Evolutionary conservation across 2,888 invertebrate species (phyloP).

Genomic region (Lagria hirta): DNA sequence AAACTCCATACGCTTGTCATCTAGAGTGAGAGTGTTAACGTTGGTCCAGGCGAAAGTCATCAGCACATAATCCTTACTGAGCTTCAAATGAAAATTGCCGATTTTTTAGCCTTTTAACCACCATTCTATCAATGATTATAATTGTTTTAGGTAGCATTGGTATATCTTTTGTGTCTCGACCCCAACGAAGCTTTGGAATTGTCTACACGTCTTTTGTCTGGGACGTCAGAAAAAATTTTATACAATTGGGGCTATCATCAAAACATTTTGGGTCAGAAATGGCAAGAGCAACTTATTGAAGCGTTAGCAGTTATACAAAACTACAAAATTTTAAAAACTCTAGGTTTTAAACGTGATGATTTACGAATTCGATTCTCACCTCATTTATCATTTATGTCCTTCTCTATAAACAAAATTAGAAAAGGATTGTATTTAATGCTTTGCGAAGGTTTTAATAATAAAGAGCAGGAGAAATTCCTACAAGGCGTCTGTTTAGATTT

Average conservation of each 20-base stretch:
- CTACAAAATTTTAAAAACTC: slow-evolving; percentile 36
- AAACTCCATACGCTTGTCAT: too few species aligned
- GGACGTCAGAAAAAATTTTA: slow-evolving; percentile 35
- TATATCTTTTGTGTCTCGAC: slow-evolving; percentile 46
- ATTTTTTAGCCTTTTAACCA: too few species aligned
- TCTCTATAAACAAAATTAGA: slow-evolving; percentile 52
- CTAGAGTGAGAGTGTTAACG: too few species aligned
- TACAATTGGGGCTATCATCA: slow-evolving; percentile 39
- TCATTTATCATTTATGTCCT: slow-evolving; percentile 45
- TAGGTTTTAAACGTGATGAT: slow-evolving; percentile 36
- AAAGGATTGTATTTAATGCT: slow-evolving; percentile 47
- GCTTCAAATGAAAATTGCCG: slow-evolving; percentile 1
- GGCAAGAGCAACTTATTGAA: slow-evolving; percentile 57
- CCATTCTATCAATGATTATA: not conserved
- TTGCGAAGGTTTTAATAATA: slow-evolving; percentile 6
- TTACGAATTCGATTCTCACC: slow-evolving; percentile 36
- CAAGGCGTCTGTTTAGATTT: slow-evolving; percentile 34
- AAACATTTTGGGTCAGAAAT: slow-evolving; percentile 41
- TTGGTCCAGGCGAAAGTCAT: too few species aligned
- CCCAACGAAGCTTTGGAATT: slow-evolving; percentile 35
- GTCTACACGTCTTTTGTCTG: slow-evolving; percentile 30
- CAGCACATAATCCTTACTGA: too few species aligned
- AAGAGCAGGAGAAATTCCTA: slow-evolving; percentile 6
- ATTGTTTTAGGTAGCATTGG: slow-evolving; percentile 41
- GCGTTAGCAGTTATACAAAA: slow-evolving; percentile 58